A percentile compares a stretch with the other conserved stretches of the same genome.
Evolutionary conservation across 2,113 vertebrate species (phyloP).

Genomic region (Bostrychus sinensis): DNA sequence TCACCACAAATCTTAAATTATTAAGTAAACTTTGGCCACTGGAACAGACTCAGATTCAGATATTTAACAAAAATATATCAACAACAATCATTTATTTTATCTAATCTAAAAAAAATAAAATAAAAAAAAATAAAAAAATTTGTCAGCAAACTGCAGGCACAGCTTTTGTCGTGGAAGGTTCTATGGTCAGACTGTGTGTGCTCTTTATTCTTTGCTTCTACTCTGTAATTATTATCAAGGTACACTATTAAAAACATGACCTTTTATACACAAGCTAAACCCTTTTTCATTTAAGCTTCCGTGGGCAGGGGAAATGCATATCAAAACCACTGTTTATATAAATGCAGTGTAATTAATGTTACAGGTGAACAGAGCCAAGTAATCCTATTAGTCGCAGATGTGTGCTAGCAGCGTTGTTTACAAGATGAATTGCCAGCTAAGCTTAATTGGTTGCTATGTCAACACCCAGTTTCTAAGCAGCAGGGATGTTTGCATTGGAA

Average conservation of each 20-base stretch:
- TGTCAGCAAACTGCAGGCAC: too few species aligned
- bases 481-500: background rate
- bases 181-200: background rate
- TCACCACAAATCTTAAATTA: too few species aligned
- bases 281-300: background rate
- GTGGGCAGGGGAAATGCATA: background rate
- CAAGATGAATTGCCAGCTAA: conserved; percentile 33
- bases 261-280: background rate
- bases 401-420: conserved; percentile 27
- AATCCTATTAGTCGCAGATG: conserved; percentile 48
- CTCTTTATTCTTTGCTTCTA: background rate
- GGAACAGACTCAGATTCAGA: too few species aligned
- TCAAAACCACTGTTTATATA: conserved; percentile 21
- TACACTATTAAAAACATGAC: background rate
- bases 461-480: conserved; percentile 36
- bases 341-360: conserved; percentile 21
- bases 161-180: too few species aligned
- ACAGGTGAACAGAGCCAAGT: conserved; percentile 24
- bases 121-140: too few species aligned
- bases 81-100: too few species aligned
- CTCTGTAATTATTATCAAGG: background rate
- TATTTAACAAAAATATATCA: too few species aligned
- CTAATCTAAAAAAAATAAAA: too few species aligned
- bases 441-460: conserved; percentile 45
- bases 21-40: too few species aligned